These are phyloP conservation scores for Andrena cerasifolii DNA, from an alignment of 1,140 invertebrate species.

Conservation along the genomic window DNA sequence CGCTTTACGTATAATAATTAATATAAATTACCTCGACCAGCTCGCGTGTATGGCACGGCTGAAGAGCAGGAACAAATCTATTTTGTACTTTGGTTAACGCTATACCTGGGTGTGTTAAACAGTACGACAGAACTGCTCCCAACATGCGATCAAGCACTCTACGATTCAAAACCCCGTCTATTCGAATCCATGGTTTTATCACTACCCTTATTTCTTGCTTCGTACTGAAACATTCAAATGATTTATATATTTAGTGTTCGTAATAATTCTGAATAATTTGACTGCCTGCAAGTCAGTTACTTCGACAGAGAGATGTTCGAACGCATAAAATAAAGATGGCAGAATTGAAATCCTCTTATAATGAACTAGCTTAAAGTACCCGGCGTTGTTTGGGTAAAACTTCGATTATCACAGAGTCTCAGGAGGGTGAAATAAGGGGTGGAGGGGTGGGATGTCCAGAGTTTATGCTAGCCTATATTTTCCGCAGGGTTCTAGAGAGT, in stretches of 20 bases:
- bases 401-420: too few species aligned
- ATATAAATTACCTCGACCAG: conserved; percentile 78
- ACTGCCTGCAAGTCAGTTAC: too few species aligned
- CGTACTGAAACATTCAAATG: conserved; percentile 74
- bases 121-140: conserved; percentile 85
- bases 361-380: too few species aligned
- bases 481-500: too few species aligned
- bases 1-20: not conserved
- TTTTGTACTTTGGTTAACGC: conserved; percentile 82
- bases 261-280: conserved; percentile 6
- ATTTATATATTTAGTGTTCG: too few species aligned
- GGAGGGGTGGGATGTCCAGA: too few species aligned
- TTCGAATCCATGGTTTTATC: conserved; percentile 88
- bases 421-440: too few species aligned
- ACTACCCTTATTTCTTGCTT: conserved; percentile 79
- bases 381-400: too few species aligned
- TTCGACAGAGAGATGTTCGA: too few species aligned
- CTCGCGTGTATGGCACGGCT: conserved; percentile 82
- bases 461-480: too few species aligned
- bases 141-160: conserved; percentile 87
- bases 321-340: too few species aligned
- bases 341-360: too few species aligned
- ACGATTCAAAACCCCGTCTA: conserved; percentile 89
- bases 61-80: conserved; percentile 82
- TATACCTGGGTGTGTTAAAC: conserved; percentile 85